Evolutionary conservation across 1,140 invertebrate species (phyloP), one percentile per base, ranked within the genome.

Genomic region (Ladona fulva): DNA sequence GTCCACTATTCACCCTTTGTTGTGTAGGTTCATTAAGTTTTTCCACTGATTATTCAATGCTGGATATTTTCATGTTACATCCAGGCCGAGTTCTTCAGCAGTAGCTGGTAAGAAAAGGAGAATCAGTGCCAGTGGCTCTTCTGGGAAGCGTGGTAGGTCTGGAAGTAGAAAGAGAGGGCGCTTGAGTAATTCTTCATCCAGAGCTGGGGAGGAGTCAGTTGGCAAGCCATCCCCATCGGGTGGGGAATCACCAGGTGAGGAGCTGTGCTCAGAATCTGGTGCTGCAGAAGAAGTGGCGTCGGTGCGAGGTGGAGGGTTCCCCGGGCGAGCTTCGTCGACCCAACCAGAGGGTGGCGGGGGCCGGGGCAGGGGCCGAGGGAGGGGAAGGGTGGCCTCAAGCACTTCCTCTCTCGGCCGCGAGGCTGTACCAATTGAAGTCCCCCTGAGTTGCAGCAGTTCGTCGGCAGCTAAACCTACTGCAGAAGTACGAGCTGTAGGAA

Each of bases 201-300:
- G 52, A 66, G n/a, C 52, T 66, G 52, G 52, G 52, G 52, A 66
- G 52, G 52, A 66, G 52, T 66, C n/a, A 22, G 52, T 66, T 12
- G 3, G 3, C 1, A 66, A 66, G n/a, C n/a, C 52, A 66, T 66
- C 52, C 52, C 52, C 52, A 66, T 66, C 52, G 52, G 52, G 52
- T 66, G 52, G 52, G 52, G 52, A 66, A 66, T 66, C 52, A 66
- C 52, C 52, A 66, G 52, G 52, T 66, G 52, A 66, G 52, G 52
- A 66, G 52, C 52, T 66, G 52, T 66, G 52, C 52, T 66, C 52
- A 66, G 52, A 66, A 66, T 66, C 52, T 66, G 52, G 52, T 66
- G 14, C 52, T 12, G 3, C 52, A 66, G 52, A 22, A 66, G 14
- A 16, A 22, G 16, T 66, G 52, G 52, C 52, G 52, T 66, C 52